phyloP scores from a whole-genome alignment of 2,113 vertebrate genomes.

The Petroica traversi region DNA sequence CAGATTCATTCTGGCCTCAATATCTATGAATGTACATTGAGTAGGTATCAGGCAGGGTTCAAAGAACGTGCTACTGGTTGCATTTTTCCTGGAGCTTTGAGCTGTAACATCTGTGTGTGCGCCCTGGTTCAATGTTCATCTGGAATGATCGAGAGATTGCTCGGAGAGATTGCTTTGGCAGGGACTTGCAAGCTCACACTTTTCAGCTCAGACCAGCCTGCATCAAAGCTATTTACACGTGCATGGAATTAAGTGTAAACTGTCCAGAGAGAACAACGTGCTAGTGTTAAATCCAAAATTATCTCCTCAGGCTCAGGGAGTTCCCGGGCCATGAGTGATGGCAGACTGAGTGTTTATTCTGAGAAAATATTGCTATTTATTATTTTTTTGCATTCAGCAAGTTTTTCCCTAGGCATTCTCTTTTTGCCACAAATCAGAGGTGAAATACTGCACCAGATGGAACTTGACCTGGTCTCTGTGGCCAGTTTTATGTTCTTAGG shows the following conservation, averaged over 20 bases:
- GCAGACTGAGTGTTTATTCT: background rate
- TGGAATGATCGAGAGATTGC: background rate
- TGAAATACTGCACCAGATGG: background rate
- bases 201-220: background rate
- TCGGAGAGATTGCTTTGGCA: background rate
- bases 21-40: background rate
- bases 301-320: background rate
- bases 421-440: background rate
- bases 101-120: background rate
- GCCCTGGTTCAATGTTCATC: background rate
- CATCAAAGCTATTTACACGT: background rate
- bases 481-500: background rate
- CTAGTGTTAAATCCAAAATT: background rate
- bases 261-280: background rate
- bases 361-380: background rate
- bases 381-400: background rate
- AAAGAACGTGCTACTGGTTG: background rate
- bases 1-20: background rate
- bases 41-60: background rate
- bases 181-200: background rate
- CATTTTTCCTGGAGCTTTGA: background rate
- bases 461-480: background rate
- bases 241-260: background rate
- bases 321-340: accelerated
- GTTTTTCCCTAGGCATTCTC: background rate